These are phyloP conservation scores for Argopecten irradians DNA, from an alignment of 1,140 invertebrate genomes.

Conservation along the genomic window DNA sequence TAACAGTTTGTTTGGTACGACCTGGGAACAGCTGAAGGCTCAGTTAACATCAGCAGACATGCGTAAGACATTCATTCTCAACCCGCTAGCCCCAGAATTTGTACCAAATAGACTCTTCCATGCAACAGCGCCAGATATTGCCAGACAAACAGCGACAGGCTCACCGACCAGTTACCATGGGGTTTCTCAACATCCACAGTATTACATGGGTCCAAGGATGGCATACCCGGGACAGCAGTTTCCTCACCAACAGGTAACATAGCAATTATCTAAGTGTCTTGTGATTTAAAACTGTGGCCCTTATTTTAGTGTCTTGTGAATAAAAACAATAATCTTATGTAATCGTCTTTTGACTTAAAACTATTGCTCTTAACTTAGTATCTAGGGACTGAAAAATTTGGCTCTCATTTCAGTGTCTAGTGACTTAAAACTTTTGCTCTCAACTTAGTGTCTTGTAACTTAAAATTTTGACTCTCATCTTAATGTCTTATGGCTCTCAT, in stretches of 20 bases:
- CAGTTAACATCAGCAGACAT: slow-evolving; percentile 86
- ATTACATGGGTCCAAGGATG: slow-evolving; percentile 41
- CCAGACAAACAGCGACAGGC: slow-evolving; percentile 41
- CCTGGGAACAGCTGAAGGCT: slow-evolving; percentile 82
- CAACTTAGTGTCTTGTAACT: no score
- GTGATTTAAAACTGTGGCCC: no score
- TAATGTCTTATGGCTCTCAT: no score
- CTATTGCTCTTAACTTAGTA: no score
- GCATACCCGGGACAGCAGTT: slow-evolving; percentile 41
- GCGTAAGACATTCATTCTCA: slow-evolving; percentile 86
- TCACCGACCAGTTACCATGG: background rate
- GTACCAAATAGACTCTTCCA: slow-evolving; percentile 79
- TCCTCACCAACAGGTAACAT: slow-evolving; percentile 39
- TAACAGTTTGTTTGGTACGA: slow-evolving; percentile 87
- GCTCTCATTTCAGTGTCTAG: no score
- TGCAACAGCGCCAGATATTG: slow-evolving; percentile 35
- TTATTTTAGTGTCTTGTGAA: no score
- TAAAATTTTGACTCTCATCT: no score
- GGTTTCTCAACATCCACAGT: slow-evolving; percentile 40
- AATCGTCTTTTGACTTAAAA: no score
- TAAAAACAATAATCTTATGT: no score
- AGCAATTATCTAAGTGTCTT: no score
- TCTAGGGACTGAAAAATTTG: no score
- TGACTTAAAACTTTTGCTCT: no score
- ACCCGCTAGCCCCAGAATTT: slow-evolving; percentile 90